These are phyloP conservation scores for Anthopleura xanthogrammica DNA, from an alignment of 92 coral and sea anemone species.

Conservation along the genomic window DNA sequence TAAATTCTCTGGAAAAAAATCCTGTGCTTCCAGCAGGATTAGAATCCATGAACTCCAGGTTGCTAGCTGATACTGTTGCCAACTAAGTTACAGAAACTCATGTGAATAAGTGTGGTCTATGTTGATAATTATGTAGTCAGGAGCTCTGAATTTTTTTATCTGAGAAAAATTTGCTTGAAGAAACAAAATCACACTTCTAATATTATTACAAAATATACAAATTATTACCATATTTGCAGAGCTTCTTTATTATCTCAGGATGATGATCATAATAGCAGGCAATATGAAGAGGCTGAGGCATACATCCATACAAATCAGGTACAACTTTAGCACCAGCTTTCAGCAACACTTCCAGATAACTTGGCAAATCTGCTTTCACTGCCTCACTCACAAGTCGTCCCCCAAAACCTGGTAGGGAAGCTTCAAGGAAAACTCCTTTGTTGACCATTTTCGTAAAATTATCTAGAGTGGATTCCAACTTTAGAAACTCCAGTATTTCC, in stretches of 20 bases:
- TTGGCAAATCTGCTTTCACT: constrained; percentile 40
- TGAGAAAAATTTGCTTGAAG: too few species aligned
- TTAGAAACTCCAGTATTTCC: constrained; percentile 37
- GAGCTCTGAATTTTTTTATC: too few species aligned
- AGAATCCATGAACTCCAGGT: too few species aligned
- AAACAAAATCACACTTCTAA: too few species aligned
- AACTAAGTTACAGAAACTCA: too few species aligned
- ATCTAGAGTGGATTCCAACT: constrained; percentile 23
- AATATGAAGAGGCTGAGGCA: constrained; percentile 76
- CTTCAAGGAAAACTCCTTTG: constrained; percentile 62
- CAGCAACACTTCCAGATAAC: constrained; percentile 43
- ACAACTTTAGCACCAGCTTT: constrained; percentile 63
- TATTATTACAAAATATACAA: too few species aligned
- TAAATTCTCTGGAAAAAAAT: too few species aligned
- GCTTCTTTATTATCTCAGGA: constrained; percentile 55
- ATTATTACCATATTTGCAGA: constrained; percentile 57
- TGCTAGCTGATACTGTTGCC: too few species aligned
- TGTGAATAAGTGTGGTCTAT: too few species aligned
- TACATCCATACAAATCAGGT: constrained; percentile 15
- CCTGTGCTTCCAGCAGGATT: too few species aligned
- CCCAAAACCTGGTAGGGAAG: constrained; percentile 30
- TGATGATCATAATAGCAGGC: constrained; percentile 65
- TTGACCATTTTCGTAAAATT: constrained; percentile 42
- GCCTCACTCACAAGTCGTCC: constrained; percentile 60
- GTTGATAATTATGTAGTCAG: too few species aligned